These are phyloP conservation scores for Acomys russatus DNA, from an alignment of 2,797 vertebrate species.

Conservation along the genomic window DNA sequence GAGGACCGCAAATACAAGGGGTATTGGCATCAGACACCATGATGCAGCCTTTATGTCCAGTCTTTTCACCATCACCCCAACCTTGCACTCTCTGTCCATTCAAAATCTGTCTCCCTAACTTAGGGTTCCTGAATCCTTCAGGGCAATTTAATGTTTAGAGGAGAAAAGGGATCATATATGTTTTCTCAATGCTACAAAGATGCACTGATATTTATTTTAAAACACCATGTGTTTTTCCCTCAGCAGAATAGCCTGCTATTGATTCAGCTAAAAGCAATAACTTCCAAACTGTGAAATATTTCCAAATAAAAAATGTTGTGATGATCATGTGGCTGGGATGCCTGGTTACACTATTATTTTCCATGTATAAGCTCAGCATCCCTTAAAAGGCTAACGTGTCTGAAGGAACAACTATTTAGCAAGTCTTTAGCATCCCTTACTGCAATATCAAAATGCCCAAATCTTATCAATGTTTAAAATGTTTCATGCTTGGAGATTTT, in stretches of 20 bases:
- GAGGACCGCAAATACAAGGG: slow-evolving; percentile 46
- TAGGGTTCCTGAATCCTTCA: slow-evolving; percentile 67
- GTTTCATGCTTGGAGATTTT: slow-evolving; percentile 13
- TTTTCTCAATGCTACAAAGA: not conserved
- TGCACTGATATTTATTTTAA: slow-evolving; percentile 19
- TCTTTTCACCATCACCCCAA: not conserved
- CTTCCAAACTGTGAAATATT: slow-evolving; percentile 80
- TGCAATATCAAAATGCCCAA: slow-evolving; percentile 43
- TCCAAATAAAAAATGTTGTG: slow-evolving; percentile 83
- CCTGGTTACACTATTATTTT: slow-evolving; percentile 61
- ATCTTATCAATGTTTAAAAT: slow-evolving; percentile 58
- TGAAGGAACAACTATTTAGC: slow-evolving; percentile 39
- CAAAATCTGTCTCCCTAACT: slow-evolving; percentile 74
- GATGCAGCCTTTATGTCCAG: not conserved
- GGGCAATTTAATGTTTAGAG: slow-evolving; percentile 22
- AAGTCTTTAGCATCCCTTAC: slow-evolving; percentile 35
- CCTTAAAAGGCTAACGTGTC: slow-evolving; percentile 61
- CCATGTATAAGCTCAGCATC: slow-evolving; percentile 18
- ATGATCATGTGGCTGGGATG: slow-evolving; percentile 77
- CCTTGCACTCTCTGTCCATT: slow-evolving; percentile 56
- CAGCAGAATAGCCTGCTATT: slow-evolving; percentile 81
- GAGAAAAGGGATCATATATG: not conserved
- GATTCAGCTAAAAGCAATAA: slow-evolving; percentile 88
- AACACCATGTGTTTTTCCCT: not conserved
- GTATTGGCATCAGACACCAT: slow-evolving; percentile 1